Conservation (phyloP, 2,113 vertebrate species). For the Oncorhynchus masou region DNA sequence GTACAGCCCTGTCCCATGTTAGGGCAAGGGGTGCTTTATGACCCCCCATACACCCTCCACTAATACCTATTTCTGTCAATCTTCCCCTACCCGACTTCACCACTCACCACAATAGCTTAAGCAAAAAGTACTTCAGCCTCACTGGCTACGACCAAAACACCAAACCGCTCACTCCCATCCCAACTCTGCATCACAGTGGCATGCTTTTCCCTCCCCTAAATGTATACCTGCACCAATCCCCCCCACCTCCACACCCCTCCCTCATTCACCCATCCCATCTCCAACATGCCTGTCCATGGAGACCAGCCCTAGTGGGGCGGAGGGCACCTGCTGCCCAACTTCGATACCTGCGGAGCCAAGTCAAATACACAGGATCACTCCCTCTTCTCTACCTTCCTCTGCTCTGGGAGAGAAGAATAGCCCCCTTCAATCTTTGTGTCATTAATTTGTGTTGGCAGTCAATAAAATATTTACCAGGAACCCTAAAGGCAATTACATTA, state of each 20-base stretch:
- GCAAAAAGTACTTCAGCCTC: slow-evolving; percentile 4
- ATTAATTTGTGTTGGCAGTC: slow-evolving; percentile 87
- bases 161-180: not conserved
- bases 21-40: slow-evolving; percentile 6
- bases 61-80: not conserved
- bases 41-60: not conserved
- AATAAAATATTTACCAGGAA: slow-evolving; percentile 89
- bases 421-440: slow-evolving; percentile 65
- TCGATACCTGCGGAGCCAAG: slow-evolving; percentile 33
- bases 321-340: not conserved
- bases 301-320: not conserved
- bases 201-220: not conserved
- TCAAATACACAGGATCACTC: slow-evolving; percentile 48
- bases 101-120: slow-evolving; percentile 3
- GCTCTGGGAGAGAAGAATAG: no score
- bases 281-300: not conserved
- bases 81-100: not conserved
- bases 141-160: slow-evolving; percentile 11
- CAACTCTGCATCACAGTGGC: not conserved
- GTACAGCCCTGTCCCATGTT: slow-evolving; percentile 9
- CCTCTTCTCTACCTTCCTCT: slow-evolving; percentile 23
- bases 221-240: no score
- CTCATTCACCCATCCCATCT: not conserved
- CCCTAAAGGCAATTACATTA: slow-evolving; percentile 95
- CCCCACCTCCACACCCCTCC: not conserved